Evolutionary conservation across 1,140 invertebrate species (phyloP).

Genomic region (Rhyzopertha dominica): DNA sequence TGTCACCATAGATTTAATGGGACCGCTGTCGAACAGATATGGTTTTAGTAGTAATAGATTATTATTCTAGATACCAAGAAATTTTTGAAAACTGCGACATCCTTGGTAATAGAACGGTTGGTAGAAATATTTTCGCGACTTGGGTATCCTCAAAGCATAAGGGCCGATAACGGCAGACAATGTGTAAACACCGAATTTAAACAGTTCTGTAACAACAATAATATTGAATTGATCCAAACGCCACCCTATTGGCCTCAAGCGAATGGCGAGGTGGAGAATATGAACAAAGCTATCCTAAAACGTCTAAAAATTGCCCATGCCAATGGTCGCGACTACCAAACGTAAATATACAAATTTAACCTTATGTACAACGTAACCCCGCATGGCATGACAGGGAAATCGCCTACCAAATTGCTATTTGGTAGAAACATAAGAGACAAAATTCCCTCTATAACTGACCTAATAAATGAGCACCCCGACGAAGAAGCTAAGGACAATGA

Average conservation of each 20-base stretch:
- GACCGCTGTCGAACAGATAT: slow-evolving; percentile 31
- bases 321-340: slow-evolving; percentile 21
- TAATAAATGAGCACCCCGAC: slow-evolving; percentile 10
- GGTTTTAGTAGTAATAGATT: slow-evolving; percentile 21
- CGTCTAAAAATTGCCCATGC: slow-evolving; percentile 15
- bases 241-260: slow-evolving; percentile 34
- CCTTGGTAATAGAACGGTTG: too few species aligned
- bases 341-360: slow-evolving; percentile 28
- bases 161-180: slow-evolving; percentile 33
- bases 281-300: slow-evolving; percentile 37
- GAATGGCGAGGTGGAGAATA: slow-evolving; percentile 40
- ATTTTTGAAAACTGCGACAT: slow-evolving; percentile 21
- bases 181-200: slow-evolving; percentile 30
- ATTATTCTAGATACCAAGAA: slow-evolving; percentile 5
- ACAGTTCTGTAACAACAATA: slow-evolving; percentile 21
- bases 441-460: slow-evolving; percentile 26
- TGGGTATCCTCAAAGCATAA: slow-evolving; percentile 18
- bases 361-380: slow-evolving; percentile 40
- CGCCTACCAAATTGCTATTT: slow-evolving; percentile 41
- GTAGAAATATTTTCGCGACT: slow-evolving; percentile 19
- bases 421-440: slow-evolving; percentile 31
- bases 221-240: slow-evolving; percentile 18
- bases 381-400: slow-evolving; percentile 37
- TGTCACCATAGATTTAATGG: slow-evolving; percentile 37
- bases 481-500: slow-evolving; percentile 24